Conservation (phyloP, 1,140 invertebrate species). For the Hermetia illucens region DNA sequence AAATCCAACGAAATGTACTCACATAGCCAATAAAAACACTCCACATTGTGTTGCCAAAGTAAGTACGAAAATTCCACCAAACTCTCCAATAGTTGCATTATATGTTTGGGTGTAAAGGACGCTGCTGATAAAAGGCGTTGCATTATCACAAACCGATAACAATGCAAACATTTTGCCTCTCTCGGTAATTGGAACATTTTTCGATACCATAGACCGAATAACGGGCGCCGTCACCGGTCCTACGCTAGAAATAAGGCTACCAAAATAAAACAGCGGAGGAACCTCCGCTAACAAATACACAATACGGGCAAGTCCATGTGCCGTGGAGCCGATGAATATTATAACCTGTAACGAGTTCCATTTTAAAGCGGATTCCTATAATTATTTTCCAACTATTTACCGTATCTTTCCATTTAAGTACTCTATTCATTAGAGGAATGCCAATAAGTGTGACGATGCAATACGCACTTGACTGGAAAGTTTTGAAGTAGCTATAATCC, state of each 20-base stretch:
- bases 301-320: constrained; percentile 49
- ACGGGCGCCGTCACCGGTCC: constrained; percentile 59
- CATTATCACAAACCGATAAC: constrained; percentile 59
- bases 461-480: constrained; percentile 49
- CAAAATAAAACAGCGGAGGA: constrained; percentile 43
- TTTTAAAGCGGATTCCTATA: no score
- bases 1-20: constrained; percentile 28
- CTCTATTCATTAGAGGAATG: constrained; percentile 50
- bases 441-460: constrained; percentile 47
- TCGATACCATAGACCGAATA: constrained; percentile 58
- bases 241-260: constrained; percentile 47
- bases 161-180: constrained; percentile 63
- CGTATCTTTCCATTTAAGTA: constrained; percentile 49
- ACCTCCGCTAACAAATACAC: constrained; percentile 42
- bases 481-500: constrained; percentile 50
- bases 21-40: constrained; percentile 47
- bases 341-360: constrained; percentile 43
- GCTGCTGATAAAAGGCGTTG: constrained; percentile 53
- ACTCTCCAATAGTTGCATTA: constrained; percentile 40
- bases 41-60: constrained; percentile 50
- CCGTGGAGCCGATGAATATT: constrained; percentile 47
- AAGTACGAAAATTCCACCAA: constrained; percentile 47
- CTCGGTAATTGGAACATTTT: constrained; percentile 47
- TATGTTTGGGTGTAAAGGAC: constrained; percentile 55
- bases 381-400: constrained; percentile 15